phyloP scores from a whole-genome alignment of 2,113 vertebrate genomes.

The Aegypius monachus region DNA sequence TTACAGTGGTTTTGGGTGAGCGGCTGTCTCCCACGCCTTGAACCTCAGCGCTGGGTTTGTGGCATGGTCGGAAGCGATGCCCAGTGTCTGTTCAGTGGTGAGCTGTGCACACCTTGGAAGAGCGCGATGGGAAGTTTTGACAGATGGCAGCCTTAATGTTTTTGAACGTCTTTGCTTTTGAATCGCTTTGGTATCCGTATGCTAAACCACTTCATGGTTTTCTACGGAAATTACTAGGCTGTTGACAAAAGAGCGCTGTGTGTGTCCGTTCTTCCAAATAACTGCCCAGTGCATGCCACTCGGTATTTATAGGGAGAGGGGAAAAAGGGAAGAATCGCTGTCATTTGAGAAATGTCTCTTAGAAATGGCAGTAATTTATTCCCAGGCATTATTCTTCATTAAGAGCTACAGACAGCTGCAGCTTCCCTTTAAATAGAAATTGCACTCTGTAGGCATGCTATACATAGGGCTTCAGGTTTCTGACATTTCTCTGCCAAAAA shows the following conservation, averaged over 20 bases:
- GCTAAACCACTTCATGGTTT: not conserved
- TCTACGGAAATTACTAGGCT: not conserved
- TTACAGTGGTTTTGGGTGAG: rapidly evolving
- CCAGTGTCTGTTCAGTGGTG: not conserved
- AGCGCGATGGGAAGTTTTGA: rapidly evolving
- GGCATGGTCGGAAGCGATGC: not conserved
- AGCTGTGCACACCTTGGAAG: not conserved
- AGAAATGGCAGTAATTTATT: constrained; percentile 57
- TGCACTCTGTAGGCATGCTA: constrained; percentile 34
- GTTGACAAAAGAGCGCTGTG: not conserved
- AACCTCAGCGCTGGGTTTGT: rapidly evolving
- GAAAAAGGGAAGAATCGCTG: not conserved
- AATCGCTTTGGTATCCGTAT: not conserved
- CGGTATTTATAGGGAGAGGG: not conserved
- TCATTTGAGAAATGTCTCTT: constrained; percentile 39
- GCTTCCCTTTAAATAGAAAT: constrained; percentile 64
- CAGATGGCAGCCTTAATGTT: not conserved
- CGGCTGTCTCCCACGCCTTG: rapidly evolving
- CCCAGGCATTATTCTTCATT: constrained; percentile 62
- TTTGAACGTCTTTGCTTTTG: not conserved
- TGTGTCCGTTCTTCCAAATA: not conserved
- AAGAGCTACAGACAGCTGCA: constrained; percentile 62
- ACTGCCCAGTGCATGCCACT: not conserved
- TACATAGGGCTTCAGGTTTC: constrained; percentile 58
- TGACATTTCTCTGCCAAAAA: constrained; percentile 56